Evolutionary conservation across 2,797 vertebrate genomes (phyloP).

Genomic region (Eulemur mongoz): DNA sequence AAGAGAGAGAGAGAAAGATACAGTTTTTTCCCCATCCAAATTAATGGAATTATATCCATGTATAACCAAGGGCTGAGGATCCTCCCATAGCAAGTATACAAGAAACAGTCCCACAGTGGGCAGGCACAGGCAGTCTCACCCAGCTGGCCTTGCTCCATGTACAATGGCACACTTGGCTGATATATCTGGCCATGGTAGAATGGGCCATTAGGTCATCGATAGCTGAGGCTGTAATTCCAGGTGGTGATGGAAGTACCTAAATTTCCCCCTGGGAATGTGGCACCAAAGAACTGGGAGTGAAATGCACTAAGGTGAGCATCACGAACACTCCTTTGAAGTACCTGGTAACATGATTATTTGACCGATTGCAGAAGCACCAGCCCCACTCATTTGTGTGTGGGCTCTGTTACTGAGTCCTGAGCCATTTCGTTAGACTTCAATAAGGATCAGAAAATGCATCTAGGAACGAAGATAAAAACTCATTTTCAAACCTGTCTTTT

Average conservation of each 20-base stretch:
- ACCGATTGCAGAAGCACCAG: not conserved
- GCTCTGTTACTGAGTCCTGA: not conserved
- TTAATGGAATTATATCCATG: not conserved
- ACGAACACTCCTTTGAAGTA: not conserved
- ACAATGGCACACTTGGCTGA: not conserved
- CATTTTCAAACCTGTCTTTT: slow-evolving; percentile 47
- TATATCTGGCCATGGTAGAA: not conserved
- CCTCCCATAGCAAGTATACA: not conserved
- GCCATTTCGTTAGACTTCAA: not conserved
- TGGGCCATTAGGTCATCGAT: not conserved
- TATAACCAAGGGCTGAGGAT: not conserved
- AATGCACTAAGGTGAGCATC: not conserved
- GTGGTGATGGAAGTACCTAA: not conserved
- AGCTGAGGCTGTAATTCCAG: not conserved
- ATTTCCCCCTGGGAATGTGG: not conserved
- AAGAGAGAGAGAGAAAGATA: too few relatives aligned
- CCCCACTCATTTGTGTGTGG: not conserved
- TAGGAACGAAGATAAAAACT: slow-evolving; percentile 23
- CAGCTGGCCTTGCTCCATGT: not conserved
- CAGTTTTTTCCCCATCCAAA: not conserved
- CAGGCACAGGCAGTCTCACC: not conserved
- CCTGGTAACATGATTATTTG: not conserved
- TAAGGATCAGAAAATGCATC: not conserved
- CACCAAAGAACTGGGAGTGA: not conserved
- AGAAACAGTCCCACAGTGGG: not conserved